Conservation (phyloP, 2,888 invertebrate genomes). For the Apamea monoglypha region DNA sequence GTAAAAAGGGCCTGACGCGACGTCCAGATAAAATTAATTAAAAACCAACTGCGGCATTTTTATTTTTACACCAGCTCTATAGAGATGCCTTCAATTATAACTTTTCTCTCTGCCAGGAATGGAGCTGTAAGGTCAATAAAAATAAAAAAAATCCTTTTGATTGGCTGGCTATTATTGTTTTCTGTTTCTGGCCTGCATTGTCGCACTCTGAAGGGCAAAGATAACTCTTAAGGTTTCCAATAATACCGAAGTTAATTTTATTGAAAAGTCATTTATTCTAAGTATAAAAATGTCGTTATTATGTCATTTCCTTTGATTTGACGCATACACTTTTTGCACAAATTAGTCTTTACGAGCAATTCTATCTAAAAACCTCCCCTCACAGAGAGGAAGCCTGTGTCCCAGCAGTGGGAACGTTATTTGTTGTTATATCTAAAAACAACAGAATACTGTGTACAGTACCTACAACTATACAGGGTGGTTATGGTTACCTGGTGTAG, state of each 20-base stretch:
- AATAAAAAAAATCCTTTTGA: neutral
- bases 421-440: no score
- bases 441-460: no score
- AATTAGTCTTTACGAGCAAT: neutral
- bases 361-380: neutral
- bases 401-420: no score
- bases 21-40: neutral
- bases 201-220: neutral
- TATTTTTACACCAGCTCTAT: neutral
- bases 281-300: neutral
- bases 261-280: neutral
- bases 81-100: neutral
- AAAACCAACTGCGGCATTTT: neutral
- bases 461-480: neutral
- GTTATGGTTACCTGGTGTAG: no score
- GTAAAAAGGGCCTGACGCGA: no score
- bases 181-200: neutral
- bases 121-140: neutral
- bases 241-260: neutral
- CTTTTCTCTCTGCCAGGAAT: neutral
- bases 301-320: neutral
- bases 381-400: no score
- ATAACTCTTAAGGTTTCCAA: neutral
- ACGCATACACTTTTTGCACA: neutral
- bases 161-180: slow-evolving; percentile 10